Evolutionary conservation across 1,140 invertebrate genomes (phyloP).

Genomic region (Arion vulgaris): DNA sequence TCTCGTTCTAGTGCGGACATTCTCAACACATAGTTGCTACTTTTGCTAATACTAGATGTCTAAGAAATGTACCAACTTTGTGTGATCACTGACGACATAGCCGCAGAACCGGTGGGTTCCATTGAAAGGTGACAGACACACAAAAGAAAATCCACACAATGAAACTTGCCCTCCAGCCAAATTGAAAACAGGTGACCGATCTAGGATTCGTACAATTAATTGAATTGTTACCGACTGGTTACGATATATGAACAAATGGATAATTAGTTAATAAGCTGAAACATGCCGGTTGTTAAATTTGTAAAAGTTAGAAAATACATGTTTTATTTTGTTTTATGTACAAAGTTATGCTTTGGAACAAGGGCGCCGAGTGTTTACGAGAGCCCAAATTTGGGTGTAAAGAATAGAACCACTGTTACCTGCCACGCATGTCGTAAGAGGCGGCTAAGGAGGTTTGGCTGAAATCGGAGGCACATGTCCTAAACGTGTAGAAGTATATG

Average conservation of each 20-base stretch:
- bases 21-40: background rate
- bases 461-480: no score
- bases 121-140: background rate
- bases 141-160: background rate
- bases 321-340: no score
- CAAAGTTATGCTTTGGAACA: no score
- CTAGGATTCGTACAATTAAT: background rate
- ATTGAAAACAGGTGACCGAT: background rate
- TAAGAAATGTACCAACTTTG: background rate
- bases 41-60: background rate
- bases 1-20: background rate
- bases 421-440: no score
- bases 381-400: no score
- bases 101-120: background rate
- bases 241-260: background rate
- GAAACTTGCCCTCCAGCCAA: background rate
- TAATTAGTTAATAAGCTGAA: background rate
- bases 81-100: background rate
- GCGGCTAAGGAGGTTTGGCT: no score
- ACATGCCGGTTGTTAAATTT: no score
- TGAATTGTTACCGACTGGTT: background rate
- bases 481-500: no score
- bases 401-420: no score
- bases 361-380: no score
- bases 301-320: no score